Evolutionary conservation across 2,113 vertebrate genomes (phyloP).

Genomic region (Lota lota): DNA sequence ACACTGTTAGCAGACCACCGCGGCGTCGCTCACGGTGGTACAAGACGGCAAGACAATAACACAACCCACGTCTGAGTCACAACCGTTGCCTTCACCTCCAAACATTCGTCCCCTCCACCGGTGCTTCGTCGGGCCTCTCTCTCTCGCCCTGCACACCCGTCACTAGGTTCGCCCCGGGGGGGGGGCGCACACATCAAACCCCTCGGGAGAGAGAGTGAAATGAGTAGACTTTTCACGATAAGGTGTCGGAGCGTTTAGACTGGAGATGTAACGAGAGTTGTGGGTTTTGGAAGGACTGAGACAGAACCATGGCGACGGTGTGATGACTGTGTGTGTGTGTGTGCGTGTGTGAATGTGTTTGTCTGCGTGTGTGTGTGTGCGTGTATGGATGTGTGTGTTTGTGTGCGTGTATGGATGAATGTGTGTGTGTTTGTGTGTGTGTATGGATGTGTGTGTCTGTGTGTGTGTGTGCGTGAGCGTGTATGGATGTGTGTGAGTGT

Average conservation of each 20-base stretch:
- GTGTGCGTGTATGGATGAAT: no score
- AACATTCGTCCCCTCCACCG: conserved; percentile 44
- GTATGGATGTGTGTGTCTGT: no score
- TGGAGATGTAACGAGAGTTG: not conserved
- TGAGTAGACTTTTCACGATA: conserved; percentile 9
- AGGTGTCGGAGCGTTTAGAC: not conserved
- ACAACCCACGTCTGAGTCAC: conserved; percentile 49
- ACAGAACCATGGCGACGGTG: not conserved
- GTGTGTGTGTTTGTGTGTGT: conserved; percentile 1
- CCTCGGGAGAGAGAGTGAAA: no score
- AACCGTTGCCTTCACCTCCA: conserved; percentile 28
- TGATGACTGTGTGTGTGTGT: no score
- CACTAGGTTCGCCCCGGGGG: no score
- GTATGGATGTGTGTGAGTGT: no score
- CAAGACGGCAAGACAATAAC: conserved; percentile 51
- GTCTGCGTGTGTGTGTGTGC: not conserved
- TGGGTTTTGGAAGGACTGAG: not conserved
- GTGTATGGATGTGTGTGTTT: conserved; percentile 10
- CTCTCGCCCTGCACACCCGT: no score
- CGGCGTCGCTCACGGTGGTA: conserved; percentile 55
- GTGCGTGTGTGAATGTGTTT: no score
- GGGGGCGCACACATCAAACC: not conserved
- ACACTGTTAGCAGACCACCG: conserved; percentile 53
- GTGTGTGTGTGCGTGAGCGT: no score
- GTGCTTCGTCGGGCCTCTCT: no score